Percentiles rank a stretch among this genome's conserved stretches.
Evolutionary conservation across 1,140 invertebrate species (phyloP).

Genomic region (Rhagoletis zephyria): DNA sequence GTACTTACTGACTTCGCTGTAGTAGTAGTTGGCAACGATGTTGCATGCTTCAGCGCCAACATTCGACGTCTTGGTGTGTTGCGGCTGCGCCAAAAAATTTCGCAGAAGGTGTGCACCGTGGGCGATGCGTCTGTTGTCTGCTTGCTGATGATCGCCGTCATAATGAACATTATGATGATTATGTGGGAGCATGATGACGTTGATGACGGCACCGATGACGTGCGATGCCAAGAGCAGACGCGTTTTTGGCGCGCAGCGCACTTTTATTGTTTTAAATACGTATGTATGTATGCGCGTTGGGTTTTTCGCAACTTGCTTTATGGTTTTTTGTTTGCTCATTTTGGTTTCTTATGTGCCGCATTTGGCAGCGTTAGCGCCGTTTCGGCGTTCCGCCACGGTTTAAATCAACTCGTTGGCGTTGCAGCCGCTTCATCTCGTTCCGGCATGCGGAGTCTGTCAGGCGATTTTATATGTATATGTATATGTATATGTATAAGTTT

Average conservation of each 20-base stretch:
- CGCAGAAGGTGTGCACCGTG: conserved; percentile 57
- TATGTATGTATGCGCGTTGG: too few relatives aligned
- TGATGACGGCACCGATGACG: conserved; percentile 44
- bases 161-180: conserved; percentile 31
- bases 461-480: background rate
- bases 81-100: conserved; percentile 1
- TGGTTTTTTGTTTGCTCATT: background rate
- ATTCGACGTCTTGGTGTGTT: background rate
- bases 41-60: conserved; percentile 33
- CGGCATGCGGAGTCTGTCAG: background rate
- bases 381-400: conserved; percentile 35
- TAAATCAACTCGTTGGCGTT: conserved; percentile 40
- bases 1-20: background rate
- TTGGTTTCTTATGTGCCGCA: background rate
- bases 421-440: background rate
- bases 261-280: conserved; percentile 4
- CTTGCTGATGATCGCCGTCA: conserved; percentile 21
- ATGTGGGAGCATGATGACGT: conserved; percentile 39
- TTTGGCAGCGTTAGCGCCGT: conserved; percentile 47
- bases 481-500: background rate
- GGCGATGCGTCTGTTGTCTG: conserved; percentile 58
- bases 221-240: background rate
- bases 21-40: background rate
- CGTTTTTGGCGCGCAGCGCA: background rate
- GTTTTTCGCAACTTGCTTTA: too few relatives aligned